phyloP scores from a whole-genome alignment of 2,113 vertebrate genomes.

The Hemibagrus wyckioides region DNA sequence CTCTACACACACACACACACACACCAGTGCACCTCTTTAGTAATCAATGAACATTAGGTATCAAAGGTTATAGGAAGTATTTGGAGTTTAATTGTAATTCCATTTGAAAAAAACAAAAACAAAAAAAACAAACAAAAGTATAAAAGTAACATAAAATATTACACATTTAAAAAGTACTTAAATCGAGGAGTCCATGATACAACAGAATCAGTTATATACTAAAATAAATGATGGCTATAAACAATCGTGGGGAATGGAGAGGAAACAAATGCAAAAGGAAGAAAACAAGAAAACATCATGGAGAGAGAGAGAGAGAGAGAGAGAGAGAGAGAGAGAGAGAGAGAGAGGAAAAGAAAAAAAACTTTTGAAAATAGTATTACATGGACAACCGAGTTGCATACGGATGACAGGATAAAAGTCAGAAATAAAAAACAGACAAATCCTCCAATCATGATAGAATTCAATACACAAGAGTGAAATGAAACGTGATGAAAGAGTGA shows the following conservation, averaged over 20 bases:
- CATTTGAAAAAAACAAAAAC: constrained; percentile 83
- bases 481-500: constrained; percentile 42
- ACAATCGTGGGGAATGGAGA: constrained; percentile 82
- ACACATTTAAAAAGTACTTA: constrained; percentile 97
- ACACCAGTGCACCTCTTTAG: too few species aligned
- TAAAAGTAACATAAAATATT: constrained; percentile 99
- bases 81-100: constrained; percentile 87
- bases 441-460: constrained; percentile 30
- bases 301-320: constrained; percentile 65
- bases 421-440: constrained; percentile 35
- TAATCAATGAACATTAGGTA: constrained; percentile 21
- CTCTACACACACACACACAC: background rate
- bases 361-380: constrained; percentile 63
- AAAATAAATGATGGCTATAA: constrained; percentile 95
- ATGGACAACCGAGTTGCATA: constrained; percentile 79
- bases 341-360: too few species aligned
- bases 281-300: constrained; percentile 60
- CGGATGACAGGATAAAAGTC: background rate
- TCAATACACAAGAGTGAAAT: constrained; percentile 56
- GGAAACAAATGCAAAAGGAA: constrained; percentile 66
- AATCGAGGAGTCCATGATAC: constrained; percentile 94
- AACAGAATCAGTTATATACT: constrained; percentile 91
- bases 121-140: constrained; percentile 91
- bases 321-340: too few species aligned
- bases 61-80: constrained; percentile 62